Conservation (phyloP, 2,888 invertebrate genomes). For the Spisula solida region DNA sequence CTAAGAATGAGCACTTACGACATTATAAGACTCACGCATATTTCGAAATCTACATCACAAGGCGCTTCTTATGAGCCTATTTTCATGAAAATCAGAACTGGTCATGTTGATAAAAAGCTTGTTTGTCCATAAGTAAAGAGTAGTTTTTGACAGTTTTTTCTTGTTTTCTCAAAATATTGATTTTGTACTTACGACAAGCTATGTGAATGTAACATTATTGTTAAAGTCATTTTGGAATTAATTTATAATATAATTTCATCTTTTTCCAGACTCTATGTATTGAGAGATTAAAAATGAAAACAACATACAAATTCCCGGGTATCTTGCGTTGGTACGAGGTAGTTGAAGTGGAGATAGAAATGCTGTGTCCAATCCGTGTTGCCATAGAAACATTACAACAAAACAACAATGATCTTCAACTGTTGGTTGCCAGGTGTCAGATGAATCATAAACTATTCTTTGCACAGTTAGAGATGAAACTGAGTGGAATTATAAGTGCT, state of each 20-base stretch:
- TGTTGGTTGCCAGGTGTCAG: constrained; percentile 92
- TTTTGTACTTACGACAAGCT: too few relatives aligned
- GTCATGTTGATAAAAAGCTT: too few relatives aligned
- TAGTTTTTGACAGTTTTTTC: too few relatives aligned
- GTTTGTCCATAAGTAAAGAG: too few relatives aligned
- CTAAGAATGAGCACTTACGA: too few relatives aligned
- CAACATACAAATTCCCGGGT: constrained; percentile 84
- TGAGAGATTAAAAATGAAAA: constrained; percentile 83
- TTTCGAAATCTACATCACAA: too few relatives aligned
- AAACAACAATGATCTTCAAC: constrained; percentile 88
- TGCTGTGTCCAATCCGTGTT: constrained; percentile 90
- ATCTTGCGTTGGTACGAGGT: constrained; percentile 89
- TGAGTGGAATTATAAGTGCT: constrained; percentile 85
- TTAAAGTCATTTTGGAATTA: too few relatives aligned
- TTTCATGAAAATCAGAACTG: too few relatives aligned
- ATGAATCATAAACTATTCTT: constrained; percentile 86
- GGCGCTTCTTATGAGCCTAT: too few relatives aligned
- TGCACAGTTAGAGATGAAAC: constrained; percentile 84
- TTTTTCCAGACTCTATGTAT: constrained; percentile 84
- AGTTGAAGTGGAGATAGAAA: constrained; percentile 91
- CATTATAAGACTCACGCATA: too few relatives aligned
- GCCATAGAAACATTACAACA: constrained; percentile 83
- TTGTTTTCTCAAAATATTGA: too few relatives aligned
- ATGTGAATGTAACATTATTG: too few relatives aligned
- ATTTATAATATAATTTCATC: not conserved